Percentiles rank a stretch among this genome's conserved stretches.
Conservation (phyloP, 2,888 invertebrate species). For the Axea sp. region DNA sequence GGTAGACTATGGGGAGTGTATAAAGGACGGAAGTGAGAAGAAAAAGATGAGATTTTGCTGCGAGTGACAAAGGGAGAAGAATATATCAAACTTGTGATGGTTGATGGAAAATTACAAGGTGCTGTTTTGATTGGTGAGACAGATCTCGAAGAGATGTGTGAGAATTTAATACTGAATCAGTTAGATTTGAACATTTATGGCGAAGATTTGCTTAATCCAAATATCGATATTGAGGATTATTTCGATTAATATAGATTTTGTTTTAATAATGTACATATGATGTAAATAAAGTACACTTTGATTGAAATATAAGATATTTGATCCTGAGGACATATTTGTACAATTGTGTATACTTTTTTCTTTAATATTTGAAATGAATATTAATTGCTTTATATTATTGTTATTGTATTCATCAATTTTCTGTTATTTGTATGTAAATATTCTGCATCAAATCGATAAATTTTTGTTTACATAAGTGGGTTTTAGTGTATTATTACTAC, state of each 20-base stretch:
- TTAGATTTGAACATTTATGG: constrained; percentile 93
- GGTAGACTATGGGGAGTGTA: no score
- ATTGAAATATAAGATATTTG: no score
- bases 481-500: no score
- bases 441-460: no score
- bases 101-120: constrained; percentile 92
- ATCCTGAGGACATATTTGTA: no score
- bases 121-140: constrained; percentile 98
- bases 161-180: constrained; percentile 97
- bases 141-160: constrained; percentile 98
- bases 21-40: no score
- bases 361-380: no score
- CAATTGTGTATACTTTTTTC: no score
- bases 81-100: constrained; percentile 93
- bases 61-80: constrained; percentile 90
- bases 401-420: no score
- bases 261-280: background rate
- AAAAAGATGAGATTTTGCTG: constrained; percentile 90
- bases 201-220: constrained; percentile 95
- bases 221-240: constrained; percentile 99
- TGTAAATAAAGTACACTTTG: background rate
- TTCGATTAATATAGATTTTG: constrained; percentile 87
- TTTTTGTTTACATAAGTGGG: no score
- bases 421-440: no score
- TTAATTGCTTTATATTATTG: no score